Evolutionary conservation across 2,888 invertebrate genomes (phyloP), one percentile per base, ranked within the genome.

Genomic region (Pachycephus smyrnensis): DNA sequence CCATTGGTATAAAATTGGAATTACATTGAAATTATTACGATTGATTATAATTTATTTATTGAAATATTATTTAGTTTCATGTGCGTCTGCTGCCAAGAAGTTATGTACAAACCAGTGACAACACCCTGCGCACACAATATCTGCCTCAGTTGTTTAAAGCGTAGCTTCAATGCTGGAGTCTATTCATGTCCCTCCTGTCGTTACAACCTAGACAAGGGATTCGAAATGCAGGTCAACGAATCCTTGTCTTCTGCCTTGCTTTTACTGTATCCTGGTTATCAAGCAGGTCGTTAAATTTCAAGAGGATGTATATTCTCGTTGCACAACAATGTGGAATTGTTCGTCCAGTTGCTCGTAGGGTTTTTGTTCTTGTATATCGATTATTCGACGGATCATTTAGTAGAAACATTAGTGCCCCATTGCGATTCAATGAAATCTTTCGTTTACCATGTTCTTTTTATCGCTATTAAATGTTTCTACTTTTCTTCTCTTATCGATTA

Each of bases 41-140:
- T 9, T 55, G 23, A 23, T 55, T 55, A 23, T 55, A 55, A 23
- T 23, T 55, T 23, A 55, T 9, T 55, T 55, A 55, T 71, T 55
- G 0, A 35, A 36, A 68, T 68, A 31, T 35, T 75, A 31, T 68
- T n/a, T 33, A 89, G 93, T 76, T 97, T 97, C 89, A 93, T 93
- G n/a, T 97, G 97, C 87, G 95, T 96, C 75, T 96, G 96, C 85
- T 97, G 97, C 88, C 95, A 96, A 88, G 96, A 96, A 76, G 90
- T 97, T 4, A 94, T 95, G 0, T 94, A 92, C 79, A 92, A 93
- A 79, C 97, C 97, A 0, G 93, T 96, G 31, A 97, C 96, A 0
- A 95, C 96, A 0, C 92, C 93, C 0, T 97, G 97, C 86, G 90
- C 92, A 73, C 97, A 97, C 88, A 97, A 95, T 87, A 94, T 96